Evolutionary conservation across 1,140 invertebrate genomes (phyloP).

Genomic region (Dendroctonus valens): DNA sequence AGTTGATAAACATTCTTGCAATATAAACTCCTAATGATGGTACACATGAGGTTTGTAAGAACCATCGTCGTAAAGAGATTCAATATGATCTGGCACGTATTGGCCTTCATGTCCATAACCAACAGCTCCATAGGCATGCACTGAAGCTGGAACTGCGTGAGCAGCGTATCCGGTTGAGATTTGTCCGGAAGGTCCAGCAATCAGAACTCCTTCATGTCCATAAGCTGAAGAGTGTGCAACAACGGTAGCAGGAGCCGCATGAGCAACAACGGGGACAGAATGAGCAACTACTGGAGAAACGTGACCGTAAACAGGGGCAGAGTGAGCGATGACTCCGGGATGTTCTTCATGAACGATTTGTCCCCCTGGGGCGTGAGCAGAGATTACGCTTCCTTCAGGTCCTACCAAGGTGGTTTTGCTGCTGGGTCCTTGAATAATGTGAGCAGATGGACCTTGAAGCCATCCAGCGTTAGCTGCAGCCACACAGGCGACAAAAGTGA

Average conservation of each 20-base stretch:
- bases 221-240: constrained; percentile 21
- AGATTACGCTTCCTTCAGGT: not conserved
- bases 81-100: constrained; percentile 29
- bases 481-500: constrained; percentile 20
- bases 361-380: constrained; percentile 30
- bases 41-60: not conserved
- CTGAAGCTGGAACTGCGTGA: constrained; percentile 15
- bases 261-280: constrained; percentile 2
- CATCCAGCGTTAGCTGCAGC: constrained; percentile 36
- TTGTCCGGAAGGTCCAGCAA: constrained; percentile 26
- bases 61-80: constrained; percentile 21
- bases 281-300: constrained; percentile 25
- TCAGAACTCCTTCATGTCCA: constrained; percentile 9
- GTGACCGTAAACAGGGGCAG: constrained; percentile 17
- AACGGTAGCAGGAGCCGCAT: constrained; percentile 9
- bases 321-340: constrained; percentile 33
- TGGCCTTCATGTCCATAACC: constrained; percentile 25
- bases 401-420: too few relatives aligned
- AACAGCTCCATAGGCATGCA: constrained; percentile 1
- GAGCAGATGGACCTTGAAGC: constrained; percentile 29
- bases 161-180: constrained; percentile 12
- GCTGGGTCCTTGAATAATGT: constrained; percentile 40
- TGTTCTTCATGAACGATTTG: constrained; percentile 35
- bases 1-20: too few relatives aligned
- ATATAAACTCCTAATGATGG: too few relatives aligned